Base-by-base conservation (phyloP, 2,888 invertebrate species). In the Schizotus pectinicornis region DNA sequence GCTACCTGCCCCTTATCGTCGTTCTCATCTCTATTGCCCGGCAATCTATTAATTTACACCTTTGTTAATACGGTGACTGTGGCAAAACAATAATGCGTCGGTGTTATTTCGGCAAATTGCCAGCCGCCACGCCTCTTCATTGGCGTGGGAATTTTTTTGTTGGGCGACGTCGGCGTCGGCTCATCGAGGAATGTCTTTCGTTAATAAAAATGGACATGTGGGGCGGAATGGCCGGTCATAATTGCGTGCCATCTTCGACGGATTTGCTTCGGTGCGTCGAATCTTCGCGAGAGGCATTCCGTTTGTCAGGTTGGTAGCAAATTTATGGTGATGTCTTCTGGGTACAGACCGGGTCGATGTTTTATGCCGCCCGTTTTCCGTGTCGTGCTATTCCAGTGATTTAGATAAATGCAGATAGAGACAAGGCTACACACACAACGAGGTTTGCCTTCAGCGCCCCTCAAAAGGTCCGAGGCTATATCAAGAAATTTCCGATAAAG, bases 1-100 rank as follows among this genome's bases (percentile, higher is more conserved):
- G 69, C 65, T 69, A 69, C 65, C 67, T 68, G 69, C 59, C 59
- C 58, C 59, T 69, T 73, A 74, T 74, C 74, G 64, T 48, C 41
- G 59, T 59, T 59, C 67, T 69, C 67, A 74, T 73, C 74, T 73
- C 62, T 57, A 62, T 65, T 59, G 55, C 64, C 63, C 56, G 62
- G 64, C 61, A 64, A 63, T 62, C 73, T 73, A 71, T 74, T 72
- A 73, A 73, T 75, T 75, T 74, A 74, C 74, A 74, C 75, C 73
- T 72, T 63, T 61, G 63, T 64, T 67, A 66, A 65, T 64, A 55
- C 63, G 65, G 62, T 64, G 47, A 56, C 62, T 53, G 57, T 59
- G 30, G 46, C 43, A 54, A 47, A 58, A 51, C 47, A 42, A 47
- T 47, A 34, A 11, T 22, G 36, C 33, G 22, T 22, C 5, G 22